Percentiles rank a stretch among this genome's conserved stretches.
phyloP scores from a whole-genome alignment of 2,888 invertebrate species.

The Drosophila algonquin region DNA sequence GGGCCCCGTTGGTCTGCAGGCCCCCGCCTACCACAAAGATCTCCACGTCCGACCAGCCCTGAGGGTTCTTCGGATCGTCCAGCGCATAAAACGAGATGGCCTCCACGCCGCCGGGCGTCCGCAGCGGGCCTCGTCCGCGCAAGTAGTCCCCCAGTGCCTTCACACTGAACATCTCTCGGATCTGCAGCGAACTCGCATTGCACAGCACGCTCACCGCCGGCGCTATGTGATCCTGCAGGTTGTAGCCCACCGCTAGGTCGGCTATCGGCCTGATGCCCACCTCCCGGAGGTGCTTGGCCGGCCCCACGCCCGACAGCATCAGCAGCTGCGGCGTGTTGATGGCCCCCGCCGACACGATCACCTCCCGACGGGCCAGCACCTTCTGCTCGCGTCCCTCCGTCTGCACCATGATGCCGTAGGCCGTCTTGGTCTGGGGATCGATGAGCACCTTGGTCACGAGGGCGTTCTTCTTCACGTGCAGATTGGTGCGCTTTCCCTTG shows the following conservation, averaged over 20 bases:
- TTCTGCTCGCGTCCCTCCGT: slow-evolving; percentile 82
- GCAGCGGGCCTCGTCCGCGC: slow-evolving; percentile 82
- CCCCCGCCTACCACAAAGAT: slow-evolving; percentile 86
- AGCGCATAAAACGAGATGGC: slow-evolving; percentile 87
- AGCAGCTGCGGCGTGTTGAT: slow-evolving; percentile 92
- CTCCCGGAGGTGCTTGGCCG: slow-evolving; percentile 85
- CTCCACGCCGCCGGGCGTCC: slow-evolving; percentile 87
- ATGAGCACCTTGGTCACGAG: slow-evolving; percentile 86
- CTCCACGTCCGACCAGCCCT: slow-evolving; percentile 88
- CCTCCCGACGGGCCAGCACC: slow-evolving; percentile 87
- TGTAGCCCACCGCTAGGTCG: slow-evolving; percentile 87
- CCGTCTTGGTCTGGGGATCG: slow-evolving; percentile 84
- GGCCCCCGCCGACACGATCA: slow-evolving; percentile 90
- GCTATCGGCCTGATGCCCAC: slow-evolving; percentile 86
- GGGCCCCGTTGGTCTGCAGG: slow-evolving; percentile 79
- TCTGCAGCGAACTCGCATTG: slow-evolving; percentile 80
- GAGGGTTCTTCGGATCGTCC: slow-evolving; percentile 64
- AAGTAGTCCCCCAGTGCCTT: slow-evolving; percentile 57
- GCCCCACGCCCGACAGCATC: slow-evolving; percentile 91
- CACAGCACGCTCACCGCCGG: slow-evolving; percentile 88
- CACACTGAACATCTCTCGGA: slow-evolving; percentile 54
- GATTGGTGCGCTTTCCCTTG: slow-evolving; percentile 84
- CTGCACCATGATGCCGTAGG: slow-evolving; percentile 86
- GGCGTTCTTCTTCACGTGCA: slow-evolving; percentile 85
- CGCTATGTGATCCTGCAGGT: slow-evolving; percentile 87